phyloP scores from a whole-genome alignment of 35 echinoderm and acorn worm species.

The Holothuria glaberrima region DNA sequence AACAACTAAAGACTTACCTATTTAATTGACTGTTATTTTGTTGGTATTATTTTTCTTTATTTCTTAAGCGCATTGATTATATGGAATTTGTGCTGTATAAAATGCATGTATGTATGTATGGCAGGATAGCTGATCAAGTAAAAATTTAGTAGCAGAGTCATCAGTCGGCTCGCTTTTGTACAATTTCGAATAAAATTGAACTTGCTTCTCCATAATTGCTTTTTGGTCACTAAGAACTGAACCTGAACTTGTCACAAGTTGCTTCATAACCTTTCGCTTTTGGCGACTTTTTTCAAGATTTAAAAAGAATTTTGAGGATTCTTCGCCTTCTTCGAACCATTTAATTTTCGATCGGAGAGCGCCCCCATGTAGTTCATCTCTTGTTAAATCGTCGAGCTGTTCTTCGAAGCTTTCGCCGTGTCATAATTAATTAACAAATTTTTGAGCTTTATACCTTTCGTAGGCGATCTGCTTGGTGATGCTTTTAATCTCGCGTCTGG shows the following conservation, averaged over 20 bases:
- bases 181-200: not conserved
- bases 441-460: slow-evolving; percentile 30
- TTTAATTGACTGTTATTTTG: no score
- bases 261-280: slow-evolving; percentile 23
- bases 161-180: not conserved
- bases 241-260: not conserved
- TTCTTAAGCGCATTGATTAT: no score
- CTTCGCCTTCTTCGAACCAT: slow-evolving; percentile 55
- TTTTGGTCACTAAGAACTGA: not conserved
- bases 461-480: slow-evolving; percentile 10
- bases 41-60: no score
- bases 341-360: slow-evolving; percentile 23
- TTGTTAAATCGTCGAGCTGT: not conserved
- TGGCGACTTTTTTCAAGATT: slow-evolving; percentile 47
- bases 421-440: slow-evolving; percentile 53
- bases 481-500: not conserved
- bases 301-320: slow-evolving; percentile 32
- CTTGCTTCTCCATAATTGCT: not conserved
- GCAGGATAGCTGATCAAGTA: not conserved
- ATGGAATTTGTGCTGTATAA: no score
- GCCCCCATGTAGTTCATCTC: not conserved
- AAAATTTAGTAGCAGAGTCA: not conserved
- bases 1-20: no score
- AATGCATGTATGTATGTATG: no score
- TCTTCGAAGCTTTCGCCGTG: not conserved